These are phyloP conservation scores for Musca domestica DNA, from an alignment of 1,140 invertebrate genomes.

Conservation along the genomic window DNA sequence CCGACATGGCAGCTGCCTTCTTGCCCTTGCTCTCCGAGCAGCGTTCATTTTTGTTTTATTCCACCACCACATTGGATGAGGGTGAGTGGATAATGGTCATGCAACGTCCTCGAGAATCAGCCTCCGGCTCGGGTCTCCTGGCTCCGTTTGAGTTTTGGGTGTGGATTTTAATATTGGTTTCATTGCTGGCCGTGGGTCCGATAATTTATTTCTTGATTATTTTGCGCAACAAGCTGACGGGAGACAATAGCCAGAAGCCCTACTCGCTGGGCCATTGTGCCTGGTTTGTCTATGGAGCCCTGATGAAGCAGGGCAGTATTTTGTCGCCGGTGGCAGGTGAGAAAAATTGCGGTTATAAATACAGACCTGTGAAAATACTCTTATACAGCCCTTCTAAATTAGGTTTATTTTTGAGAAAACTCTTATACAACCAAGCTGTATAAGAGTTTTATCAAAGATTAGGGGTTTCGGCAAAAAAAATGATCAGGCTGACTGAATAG, in stretches of 20 bases:
- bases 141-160: slow-evolving; percentile 76
- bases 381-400: too few species aligned
- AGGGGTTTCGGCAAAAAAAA: too few species aligned
- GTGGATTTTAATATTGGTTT: slow-evolving; percentile 73
- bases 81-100: slow-evolving; percentile 74
- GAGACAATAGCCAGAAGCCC: slow-evolving; percentile 56
- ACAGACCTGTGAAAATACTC: too few species aligned
- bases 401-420: too few species aligned
- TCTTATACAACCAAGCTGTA: too few species aligned
- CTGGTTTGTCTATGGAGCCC: slow-evolving; percentile 84
- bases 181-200: slow-evolving; percentile 72
- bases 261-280: slow-evolving; percentile 68
- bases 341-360: too few species aligned
- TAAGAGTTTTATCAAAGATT: too few species aligned
- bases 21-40: slow-evolving; percentile 67
- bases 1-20: slow-evolving; percentile 74
- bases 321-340: slow-evolving; percentile 74
- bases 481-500: too few species aligned
- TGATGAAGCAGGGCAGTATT: slow-evolving; percentile 83
- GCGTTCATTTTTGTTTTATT: slow-evolving; percentile 61
- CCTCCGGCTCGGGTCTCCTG: slow-evolving; percentile 76
- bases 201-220: slow-evolving; percentile 72
- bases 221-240: slow-evolving; percentile 61
- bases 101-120: slow-evolving; percentile 74
- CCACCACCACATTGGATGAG: slow-evolving; percentile 64